Evolutionary conservation across 2,888 invertebrate genomes (phyloP).

Genomic region (Clivina fossor): DNA sequence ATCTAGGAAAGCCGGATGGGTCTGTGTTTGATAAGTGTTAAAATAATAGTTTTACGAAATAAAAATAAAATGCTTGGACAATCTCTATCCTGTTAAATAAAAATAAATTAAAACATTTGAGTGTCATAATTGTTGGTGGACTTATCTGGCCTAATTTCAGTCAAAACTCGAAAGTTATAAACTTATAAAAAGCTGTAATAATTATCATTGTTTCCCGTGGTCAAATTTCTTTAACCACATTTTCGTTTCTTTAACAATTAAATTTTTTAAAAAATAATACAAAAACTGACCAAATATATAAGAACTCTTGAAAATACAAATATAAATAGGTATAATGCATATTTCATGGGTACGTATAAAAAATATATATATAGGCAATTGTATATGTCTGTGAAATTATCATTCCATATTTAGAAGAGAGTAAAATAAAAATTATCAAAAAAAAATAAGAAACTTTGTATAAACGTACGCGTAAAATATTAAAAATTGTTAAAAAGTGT

Average conservation of each 20-base stretch:
- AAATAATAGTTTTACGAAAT: constrained; percentile 15
- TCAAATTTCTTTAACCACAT: not conserved
- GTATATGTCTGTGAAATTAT: constrained; percentile 25
- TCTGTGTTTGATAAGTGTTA: too few relatives aligned
- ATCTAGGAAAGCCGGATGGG: constrained; percentile 22
- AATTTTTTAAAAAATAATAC: constrained; percentile 26
- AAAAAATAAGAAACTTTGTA: constrained; percentile 14
- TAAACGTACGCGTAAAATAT: constrained; percentile 22
- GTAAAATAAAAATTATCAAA: constrained; percentile 13
- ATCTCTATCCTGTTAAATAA: constrained; percentile 20
- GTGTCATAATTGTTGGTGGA: constrained; percentile 13
- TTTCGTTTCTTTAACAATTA: constrained; percentile 3
- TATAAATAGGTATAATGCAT: constrained; percentile 30
- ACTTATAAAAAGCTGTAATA: not conserved
- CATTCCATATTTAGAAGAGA: constrained; percentile 16
- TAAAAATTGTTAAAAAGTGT: constrained; percentile 19
- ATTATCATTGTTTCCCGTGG: not conserved
- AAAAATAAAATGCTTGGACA: constrained; percentile 25
- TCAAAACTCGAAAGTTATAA: constrained; percentile 6
- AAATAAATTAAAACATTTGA: constrained; percentile 12
- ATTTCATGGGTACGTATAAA: constrained; percentile 26
- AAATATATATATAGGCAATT: constrained; percentile 17
- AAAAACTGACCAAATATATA: constrained; percentile 35
- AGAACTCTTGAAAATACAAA: constrained; percentile 33
- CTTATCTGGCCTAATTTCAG: constrained; percentile 25